A percentile compares a stretch with the other conserved stretches of the same genome.
phyloP scores from a whole-genome alignment of 2,888 invertebrate genomes.

The Helobdella robusta region DNA sequence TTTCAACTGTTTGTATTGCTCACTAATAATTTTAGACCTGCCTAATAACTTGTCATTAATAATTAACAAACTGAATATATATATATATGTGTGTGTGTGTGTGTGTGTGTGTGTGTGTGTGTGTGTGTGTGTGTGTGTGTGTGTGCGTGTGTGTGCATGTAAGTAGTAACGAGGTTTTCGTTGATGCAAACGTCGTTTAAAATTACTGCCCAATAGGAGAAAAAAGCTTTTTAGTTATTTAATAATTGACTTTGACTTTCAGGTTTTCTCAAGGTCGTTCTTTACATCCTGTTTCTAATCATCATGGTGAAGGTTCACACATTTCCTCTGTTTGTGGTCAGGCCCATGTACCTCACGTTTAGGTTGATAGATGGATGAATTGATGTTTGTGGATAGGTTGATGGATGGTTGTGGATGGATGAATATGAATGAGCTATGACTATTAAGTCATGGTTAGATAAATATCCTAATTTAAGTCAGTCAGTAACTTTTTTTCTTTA shows the following conservation, averaged over 20 bases:
- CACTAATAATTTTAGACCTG: no score
- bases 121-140: not conserved
- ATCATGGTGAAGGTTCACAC: slow-evolving; percentile 96
- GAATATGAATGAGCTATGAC: not conserved
- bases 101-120: not conserved
- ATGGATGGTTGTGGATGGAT: not conserved
- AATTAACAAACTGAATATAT: not conserved
- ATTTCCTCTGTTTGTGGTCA: slow-evolving; percentile 89
- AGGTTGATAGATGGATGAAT: slow-evolving; percentile 56
- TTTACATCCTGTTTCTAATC: slow-evolving; percentile 83
- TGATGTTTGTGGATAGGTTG: not conserved
- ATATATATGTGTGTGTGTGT: not conserved
- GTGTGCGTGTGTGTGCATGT: not conserved
- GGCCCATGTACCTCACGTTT: slow-evolving; percentile 98
- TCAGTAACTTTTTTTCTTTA: no score
- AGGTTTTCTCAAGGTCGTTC: slow-evolving; percentile 60
- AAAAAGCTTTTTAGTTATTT: no score
- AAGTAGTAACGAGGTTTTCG: not conserved
- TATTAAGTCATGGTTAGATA: not conserved
- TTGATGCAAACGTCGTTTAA: not conserved
- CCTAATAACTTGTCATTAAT: no score
- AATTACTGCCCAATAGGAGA: no score
- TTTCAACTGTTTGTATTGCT: no score
- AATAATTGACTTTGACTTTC: no score
- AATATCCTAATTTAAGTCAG: not conserved